phyloP scores from a whole-genome alignment of 2,113 vertebrate genomes.

The Lagopus leucura region DNA sequence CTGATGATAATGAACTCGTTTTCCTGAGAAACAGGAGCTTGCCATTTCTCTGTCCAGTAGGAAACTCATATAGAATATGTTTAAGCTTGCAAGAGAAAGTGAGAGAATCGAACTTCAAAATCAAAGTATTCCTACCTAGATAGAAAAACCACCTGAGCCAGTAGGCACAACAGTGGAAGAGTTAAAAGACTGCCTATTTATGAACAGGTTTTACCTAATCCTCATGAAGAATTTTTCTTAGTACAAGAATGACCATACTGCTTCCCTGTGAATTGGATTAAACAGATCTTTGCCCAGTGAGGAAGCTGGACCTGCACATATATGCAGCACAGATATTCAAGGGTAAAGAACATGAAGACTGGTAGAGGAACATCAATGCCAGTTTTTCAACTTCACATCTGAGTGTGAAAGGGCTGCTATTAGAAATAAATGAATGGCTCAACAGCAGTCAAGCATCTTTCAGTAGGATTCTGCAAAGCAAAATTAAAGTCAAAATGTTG shows the following conservation, averaged over 20 bases:
- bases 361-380: background rate
- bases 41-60: constrained; percentile 9
- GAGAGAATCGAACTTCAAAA: background rate
- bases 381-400: background rate
- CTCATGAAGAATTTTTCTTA: background rate
- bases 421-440: constrained; percentile 15
- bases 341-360: background rate
- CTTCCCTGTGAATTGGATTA: background rate
- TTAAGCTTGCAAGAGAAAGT: background rate
- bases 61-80: background rate
- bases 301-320: background rate
- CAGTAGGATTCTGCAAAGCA: background rate
- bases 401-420: background rate
- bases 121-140: background rate
- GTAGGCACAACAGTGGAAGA: background rate
- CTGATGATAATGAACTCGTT: constrained; percentile 41
- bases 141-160: background rate
- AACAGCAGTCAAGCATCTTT: background rate
- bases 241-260: background rate
- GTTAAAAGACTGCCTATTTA: background rate
- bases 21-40: constrained; percentile 44
- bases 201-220: background rate
- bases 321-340: background rate
- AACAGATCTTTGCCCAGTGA: background rate
- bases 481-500: constrained; percentile 28